These are phyloP conservation scores for Ectemnius lituratus DNA, from an alignment of 2,888 invertebrate genomes.

Conservation along the genomic window DNA sequence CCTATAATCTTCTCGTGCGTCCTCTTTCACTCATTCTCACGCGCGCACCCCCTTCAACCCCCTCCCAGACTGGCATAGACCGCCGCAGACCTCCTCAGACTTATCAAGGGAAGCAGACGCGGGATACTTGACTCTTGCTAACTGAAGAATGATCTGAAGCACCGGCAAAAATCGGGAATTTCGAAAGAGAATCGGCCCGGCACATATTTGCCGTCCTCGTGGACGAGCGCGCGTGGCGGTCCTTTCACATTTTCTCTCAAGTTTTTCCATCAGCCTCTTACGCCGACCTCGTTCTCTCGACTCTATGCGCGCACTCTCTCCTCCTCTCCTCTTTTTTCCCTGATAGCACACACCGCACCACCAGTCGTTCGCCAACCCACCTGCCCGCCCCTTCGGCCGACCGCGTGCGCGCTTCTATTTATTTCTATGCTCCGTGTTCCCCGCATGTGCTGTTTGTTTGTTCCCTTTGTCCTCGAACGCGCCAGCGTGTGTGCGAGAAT, in stretches of 20 bases:
- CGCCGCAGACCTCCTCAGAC: too few relatives aligned
- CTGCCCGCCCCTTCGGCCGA: too few relatives aligned
- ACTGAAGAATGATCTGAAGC: too few relatives aligned
- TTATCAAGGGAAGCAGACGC: too few relatives aligned
- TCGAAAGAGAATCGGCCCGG: background rate
- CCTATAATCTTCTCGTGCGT: slow-evolving; percentile 71
- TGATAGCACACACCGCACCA: too few relatives aligned
- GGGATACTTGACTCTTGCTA: too few relatives aligned
- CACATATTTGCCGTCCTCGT: background rate
- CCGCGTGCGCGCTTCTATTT: background rate
- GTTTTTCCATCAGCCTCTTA: slow-evolving; percentile 1
- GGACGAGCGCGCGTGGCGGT: slow-evolving; percentile 6
- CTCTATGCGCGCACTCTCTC: background rate
- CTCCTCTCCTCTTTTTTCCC: too few relatives aligned
- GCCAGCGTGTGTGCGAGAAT: background rate
- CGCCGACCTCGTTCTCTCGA: background rate
- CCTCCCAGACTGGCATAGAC: background rate
- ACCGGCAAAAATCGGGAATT: background rate
- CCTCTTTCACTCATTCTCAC: slow-evolving; percentile 34
- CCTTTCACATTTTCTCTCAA: background rate
- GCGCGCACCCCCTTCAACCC: background rate
- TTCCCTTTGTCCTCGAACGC: background rate
- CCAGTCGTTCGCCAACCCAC: too few relatives aligned
- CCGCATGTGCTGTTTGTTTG: background rate
- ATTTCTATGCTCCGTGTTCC: background rate